A percentile compares a stretch with the other conserved stretches of the same genome.
Conservation (phyloP, 2,113 vertebrate species). For the Pseudorhombus dupliciocellatus region DNA sequence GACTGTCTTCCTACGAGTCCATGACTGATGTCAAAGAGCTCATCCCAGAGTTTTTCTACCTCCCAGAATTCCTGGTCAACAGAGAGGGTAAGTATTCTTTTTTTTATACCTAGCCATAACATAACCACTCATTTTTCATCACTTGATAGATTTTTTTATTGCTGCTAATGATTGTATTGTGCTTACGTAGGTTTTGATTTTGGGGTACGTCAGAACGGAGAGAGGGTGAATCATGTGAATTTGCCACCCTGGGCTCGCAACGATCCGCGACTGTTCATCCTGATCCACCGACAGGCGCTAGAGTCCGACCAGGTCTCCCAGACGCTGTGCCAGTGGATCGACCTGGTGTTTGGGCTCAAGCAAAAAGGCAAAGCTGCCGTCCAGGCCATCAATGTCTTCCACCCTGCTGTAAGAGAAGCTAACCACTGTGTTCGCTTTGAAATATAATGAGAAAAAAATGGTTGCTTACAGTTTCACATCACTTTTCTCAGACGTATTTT, state of each 20-base stretch:
- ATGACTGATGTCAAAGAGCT: slow-evolving; percentile 99
- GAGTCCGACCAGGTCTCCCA: slow-evolving; percentile 97
- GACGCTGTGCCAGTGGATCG: slow-evolving; percentile 97
- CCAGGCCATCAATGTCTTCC: slow-evolving; percentile 98
- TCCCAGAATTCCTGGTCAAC: slow-evolving; percentile 97
- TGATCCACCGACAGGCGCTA: slow-evolving; percentile 96
- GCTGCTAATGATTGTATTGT: neutral
- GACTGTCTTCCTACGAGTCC: slow-evolving; percentile 96
- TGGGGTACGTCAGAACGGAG: slow-evolving; percentile 95
- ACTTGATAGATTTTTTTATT: neutral
- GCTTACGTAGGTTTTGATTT: slow-evolving; percentile 92
- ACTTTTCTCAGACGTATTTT: slow-evolving; percentile 89
- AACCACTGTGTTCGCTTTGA: neutral
- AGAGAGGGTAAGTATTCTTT: slow-evolving; percentile 87
- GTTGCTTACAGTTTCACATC: neutral
- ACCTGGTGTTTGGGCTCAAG: slow-evolving; percentile 97
- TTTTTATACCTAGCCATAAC: neutral
- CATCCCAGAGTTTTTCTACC: slow-evolving; percentile 98
- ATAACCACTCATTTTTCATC: slow-evolving; percentile 47
- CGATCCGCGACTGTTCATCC: slow-evolving; percentile 94
- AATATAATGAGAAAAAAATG: neutral
- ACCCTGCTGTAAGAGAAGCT: slow-evolving; percentile 89
- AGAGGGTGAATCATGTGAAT: slow-evolving; percentile 96
- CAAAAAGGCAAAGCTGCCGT: slow-evolving; percentile 98
- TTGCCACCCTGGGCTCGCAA: slow-evolving; percentile 97